Evolutionary conservation across 2,113 vertebrate species (phyloP).

Genomic region (Glaucidium brasilianum): DNA sequence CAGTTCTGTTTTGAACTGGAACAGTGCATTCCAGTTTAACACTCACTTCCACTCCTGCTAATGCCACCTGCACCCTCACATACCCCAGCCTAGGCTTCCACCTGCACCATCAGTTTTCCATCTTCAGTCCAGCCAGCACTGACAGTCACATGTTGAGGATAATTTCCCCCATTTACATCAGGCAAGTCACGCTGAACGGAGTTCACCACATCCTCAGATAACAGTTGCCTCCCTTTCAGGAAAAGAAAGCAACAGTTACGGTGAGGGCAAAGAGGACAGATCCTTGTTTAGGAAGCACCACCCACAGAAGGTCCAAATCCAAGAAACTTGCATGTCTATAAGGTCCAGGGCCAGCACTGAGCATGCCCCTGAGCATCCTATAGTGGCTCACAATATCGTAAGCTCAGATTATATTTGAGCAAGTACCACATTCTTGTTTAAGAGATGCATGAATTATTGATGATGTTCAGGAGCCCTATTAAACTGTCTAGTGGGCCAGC

Average conservation of each 20-base stretch:
- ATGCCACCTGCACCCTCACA: neutral
- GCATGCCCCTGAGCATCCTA: neutral
- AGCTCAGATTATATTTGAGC: neutral
- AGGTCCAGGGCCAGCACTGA: neutral
- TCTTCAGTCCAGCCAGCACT: neutral
- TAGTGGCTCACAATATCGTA: neutral
- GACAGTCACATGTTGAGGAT: neutral
- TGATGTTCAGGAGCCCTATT: slow-evolving; percentile 48
- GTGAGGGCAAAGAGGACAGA: neutral
- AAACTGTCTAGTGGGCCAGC: slow-evolving; percentile 49
- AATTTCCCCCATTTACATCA: neutral
- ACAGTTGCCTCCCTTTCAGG: neutral
- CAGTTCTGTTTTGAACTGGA: neutral
- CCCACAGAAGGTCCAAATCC: neutral
- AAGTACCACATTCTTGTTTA: neutral
- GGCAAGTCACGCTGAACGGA: neutral
- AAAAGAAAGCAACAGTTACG: neutral
- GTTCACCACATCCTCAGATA: neutral
- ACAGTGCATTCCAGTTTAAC: neutral
- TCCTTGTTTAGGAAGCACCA: neutral
- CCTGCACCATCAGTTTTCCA: neutral
- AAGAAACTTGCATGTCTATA: neutral
- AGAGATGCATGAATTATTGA: slow-evolving; percentile 11
- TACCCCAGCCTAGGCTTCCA: neutral
- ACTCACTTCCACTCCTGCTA: neutral